Evolutionary conservation across 2,888 invertebrate genomes (phyloP), one percentile per base, ranked within the genome.

Genomic region (Parascotia fuliginaria): DNA sequence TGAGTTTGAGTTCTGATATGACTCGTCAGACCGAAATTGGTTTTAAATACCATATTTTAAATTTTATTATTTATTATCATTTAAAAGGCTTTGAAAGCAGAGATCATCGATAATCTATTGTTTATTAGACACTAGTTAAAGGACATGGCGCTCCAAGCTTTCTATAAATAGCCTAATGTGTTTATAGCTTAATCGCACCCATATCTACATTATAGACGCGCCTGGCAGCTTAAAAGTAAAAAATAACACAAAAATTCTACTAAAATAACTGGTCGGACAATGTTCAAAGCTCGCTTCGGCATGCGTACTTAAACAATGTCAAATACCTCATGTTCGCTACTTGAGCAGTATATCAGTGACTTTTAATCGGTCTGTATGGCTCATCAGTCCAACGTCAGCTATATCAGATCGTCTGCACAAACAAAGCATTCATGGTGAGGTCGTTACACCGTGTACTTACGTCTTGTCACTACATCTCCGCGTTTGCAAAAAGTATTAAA

Each of bases 361-460:
- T 68, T 68, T 68, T 70, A 70, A 70, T 70, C 70, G 56, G 54
- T 36, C 16, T 54, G 61, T 46, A 55, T 56, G 44, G 62, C 49
- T 55, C 55, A 62, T 70, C 70, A 62, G 43, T 46, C 58, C 55
- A 39, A 51, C 57, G 69, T 65, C 62, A 61, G 67, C 63, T 67
- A 55, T 66, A 71, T 71, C 70, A 55, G 69, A 71, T 70, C 51
- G 59, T 63, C 31, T 42, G 42, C 24, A 62, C 65, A 55, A 63
- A 63, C 60, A 65, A 68, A 67, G 62, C 52, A 12, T 43, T 37
- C 52, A 45, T 60, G 48, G 56, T 62, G 51, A 68, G 65, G 65
- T 68, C 62, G 58, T 65, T 67, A 58, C 49, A 55, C 47, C 58
- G 39, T 42, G 27, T 44, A 12, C 39, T 45, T 58, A 53, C 43